Conservation (phyloP, 1,140 invertebrate genomes). For the Drosophila guanche region DNA sequence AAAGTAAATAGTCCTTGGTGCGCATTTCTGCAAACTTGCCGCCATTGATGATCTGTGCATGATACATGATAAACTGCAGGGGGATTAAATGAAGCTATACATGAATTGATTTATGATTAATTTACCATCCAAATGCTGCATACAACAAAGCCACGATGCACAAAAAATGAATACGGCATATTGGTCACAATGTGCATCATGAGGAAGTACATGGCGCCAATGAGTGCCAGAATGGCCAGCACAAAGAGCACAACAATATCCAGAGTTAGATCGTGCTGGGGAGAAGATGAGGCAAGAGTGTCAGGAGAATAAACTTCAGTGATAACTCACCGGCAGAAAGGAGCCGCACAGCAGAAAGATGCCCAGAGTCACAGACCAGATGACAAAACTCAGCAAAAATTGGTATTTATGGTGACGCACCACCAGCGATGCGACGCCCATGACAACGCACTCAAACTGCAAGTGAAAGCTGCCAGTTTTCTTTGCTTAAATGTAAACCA, state of each 20-base stretch:
- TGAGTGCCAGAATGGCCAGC: conserved; percentile 26
- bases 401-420: conserved; percentile 32
- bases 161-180: conserved; percentile 33
- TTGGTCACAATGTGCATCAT: conserved; percentile 56
- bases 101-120: background rate
- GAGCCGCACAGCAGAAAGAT: conserved; percentile 43
- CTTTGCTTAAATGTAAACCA: background rate
- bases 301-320: background rate
- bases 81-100: background rate
- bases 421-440: conserved; percentile 36
- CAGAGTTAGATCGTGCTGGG: conserved; percentile 53
- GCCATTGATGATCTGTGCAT: conserved; percentile 66
- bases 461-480: background rate
- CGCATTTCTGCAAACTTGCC: conserved; percentile 65
- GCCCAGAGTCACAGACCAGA: conserved; percentile 30
- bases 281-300: background rate
- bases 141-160: conserved; percentile 26
- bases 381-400: conserved; percentile 25
- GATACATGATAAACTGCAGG: conserved; percentile 64
- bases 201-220: conserved; percentile 56
- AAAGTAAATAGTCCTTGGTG: conserved; percentile 46
- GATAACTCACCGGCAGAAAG: conserved; percentile 40
- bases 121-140: conserved; percentile 32
- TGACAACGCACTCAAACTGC: conserved; percentile 42
- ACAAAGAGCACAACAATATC: conserved; percentile 59